These are phyloP conservation scores for Anolis sagrei DNA, from an alignment of 2,113 vertebrate genomes.

Conservation along the genomic window DNA sequence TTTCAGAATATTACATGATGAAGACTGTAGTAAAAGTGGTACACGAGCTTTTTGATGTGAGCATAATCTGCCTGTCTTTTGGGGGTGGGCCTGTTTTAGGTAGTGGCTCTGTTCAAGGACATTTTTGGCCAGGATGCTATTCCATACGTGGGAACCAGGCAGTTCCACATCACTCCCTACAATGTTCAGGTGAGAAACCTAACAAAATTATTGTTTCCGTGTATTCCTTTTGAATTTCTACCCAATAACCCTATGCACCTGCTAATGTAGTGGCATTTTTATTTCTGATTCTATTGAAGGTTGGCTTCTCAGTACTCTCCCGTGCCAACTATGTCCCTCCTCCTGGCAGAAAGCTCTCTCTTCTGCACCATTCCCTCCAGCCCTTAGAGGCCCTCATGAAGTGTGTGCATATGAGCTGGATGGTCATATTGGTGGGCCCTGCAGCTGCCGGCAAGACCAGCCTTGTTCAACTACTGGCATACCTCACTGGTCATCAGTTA, in stretches of 20 bases:
- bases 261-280: not conserved
- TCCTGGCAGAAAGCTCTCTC: constrained; percentile 81
- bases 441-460: constrained; percentile 93
- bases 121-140: constrained; percentile 83
- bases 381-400: constrained; percentile 95
- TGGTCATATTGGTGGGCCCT: constrained; percentile 94
- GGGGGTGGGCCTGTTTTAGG: constrained; percentile 70
- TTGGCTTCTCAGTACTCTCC: constrained; percentile 91
- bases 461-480: constrained; percentile 90
- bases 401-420: constrained; percentile 96
- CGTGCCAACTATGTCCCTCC: constrained; percentile 81
- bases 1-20: not conserved
- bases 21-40: not conserved
- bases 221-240: not conserved
- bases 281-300: constrained; percentile 70
- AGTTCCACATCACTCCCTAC: constrained; percentile 91
- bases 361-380: constrained; percentile 89
- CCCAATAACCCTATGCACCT: not conserved
- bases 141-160: constrained; percentile 86
- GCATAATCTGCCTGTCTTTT: not conserved
- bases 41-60: not conserved
- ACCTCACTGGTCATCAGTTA: constrained; percentile 89
- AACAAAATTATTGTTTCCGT: not conserved
- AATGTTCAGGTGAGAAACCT: constrained; percentile 87
- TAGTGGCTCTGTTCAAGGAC: constrained; percentile 86